Evolutionary conservation across 23 tunicate genomes (phyloP), one percentile per base, ranked within the genome.

Genomic region (Trididemnum nubilum): DNA sequence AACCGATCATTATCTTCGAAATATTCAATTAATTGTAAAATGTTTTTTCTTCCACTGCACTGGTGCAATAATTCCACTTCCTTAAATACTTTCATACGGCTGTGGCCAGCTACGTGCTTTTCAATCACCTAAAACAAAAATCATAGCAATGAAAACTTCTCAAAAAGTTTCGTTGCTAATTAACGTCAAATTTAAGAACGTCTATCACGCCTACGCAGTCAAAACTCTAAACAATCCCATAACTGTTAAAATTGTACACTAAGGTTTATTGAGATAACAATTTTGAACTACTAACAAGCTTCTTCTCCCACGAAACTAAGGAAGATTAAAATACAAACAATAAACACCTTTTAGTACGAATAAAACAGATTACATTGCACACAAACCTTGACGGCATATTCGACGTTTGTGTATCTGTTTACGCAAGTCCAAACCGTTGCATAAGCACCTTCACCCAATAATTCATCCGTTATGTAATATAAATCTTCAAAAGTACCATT

Each of bases 361-460:
- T 24, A 61, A 61, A 61, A 23, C 26, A 61, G n/a, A 23, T 12
- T n/a, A 12, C 18, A 12, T 49, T 49, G 57, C 12, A 18, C 18
- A 49, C 12, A 12, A 9, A 96, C 96, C 91, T 96, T 96, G 33
- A 96, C 99, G 37, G 99, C 99, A 87, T 87, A 96, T 65, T 96
- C 97, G 35, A 87, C 82, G 51, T 91, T 71, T 25, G 99, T 96
- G 67, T 96, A 86, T 72, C 65, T 84, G 82, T 96, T 92, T 19
- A 81, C 66, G 64, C 99, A 96, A 58, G 96, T 96, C 93, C 89
- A 91, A 19, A 96, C 99, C 50, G 80, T 87, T 70, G 97, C 99
- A 77, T 96, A 96, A 39, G 99, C 99, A 0, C 99, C 99, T 60
- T 91, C 99, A 1, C 99, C 99, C 9, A 96, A 85, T 21, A 85